Base-by-base conservation (phyloP, 2,797 vertebrate species). In the Lacerta agilis region DNA sequence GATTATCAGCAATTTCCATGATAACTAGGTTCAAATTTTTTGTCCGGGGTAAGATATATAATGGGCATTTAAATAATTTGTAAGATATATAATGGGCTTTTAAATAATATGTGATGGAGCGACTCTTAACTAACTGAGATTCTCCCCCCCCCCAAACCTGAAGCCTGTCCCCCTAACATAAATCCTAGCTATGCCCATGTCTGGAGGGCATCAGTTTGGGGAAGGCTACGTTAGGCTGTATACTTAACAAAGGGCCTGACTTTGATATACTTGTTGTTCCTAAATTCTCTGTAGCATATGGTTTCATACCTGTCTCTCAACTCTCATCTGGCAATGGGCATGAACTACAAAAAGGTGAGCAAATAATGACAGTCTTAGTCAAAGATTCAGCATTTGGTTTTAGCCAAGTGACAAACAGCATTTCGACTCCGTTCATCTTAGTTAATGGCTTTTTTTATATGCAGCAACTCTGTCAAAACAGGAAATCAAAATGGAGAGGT, bases 281-380 rank as follows among this genome's bases (percentile, higher is more conserved):
- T 93, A 93, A 96, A 95, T 94, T 82, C 92, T 88, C 93, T 92
- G 38, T 83, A 72, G 87, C 94, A 92, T 88, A 88, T 89, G 86
- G 23, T 55, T 89, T 89, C 87, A 25, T 85, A 71, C 85, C 58
- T 89, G 90, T 92, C 90, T 93, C 89, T 92, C 81, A 75, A 73
- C 91, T 93, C 87, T 33, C 2, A 84, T 81, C 6, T 94, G 93
- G 94, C 87, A 94, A 89, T 91, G 93, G 87, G 85, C 79, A 0
- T 4, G 36, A 87, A 93, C 77, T 66, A 29, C 82, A 88, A 79
- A 75, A 75, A 38, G 64, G 84, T 90, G 88, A 90, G 90, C 82
- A 92, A 94, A 83, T 1, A 87, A 83, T 82, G 93, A 80, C 94
- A 88, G 88, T 11, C 90, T 94, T 79, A 3, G 94, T 95, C 93